phyloP scores from a whole-genome alignment of 2,113 vertebrate species.

The Oryzias celebensis region DNA sequence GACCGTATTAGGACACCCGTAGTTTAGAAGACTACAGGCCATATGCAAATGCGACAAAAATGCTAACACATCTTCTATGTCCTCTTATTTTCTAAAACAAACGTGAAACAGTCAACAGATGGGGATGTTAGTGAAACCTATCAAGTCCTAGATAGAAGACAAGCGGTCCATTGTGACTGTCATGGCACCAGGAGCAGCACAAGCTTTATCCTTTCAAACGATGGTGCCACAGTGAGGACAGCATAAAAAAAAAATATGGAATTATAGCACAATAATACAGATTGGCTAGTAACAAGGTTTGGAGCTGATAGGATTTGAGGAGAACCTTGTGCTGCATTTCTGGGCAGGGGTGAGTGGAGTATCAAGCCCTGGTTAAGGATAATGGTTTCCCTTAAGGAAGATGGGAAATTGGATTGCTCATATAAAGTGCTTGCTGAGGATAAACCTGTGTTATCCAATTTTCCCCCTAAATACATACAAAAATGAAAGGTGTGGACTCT shows the following conservation, averaged over 20 bases:
- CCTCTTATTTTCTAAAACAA: no score
- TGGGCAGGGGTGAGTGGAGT: conserved; percentile 77
- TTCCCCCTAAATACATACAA: conserved; percentile 79
- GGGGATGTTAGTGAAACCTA: conserved; percentile 40
- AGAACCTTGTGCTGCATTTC: conserved; percentile 74
- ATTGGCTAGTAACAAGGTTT: conserved; percentile 83
- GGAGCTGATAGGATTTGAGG: conserved; percentile 79
- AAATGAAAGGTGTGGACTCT: conserved; percentile 73
- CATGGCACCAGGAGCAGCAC: conserved; percentile 63
- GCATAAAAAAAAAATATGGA: conserved; percentile 67
- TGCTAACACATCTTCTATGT: no score
- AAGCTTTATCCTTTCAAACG: conserved; percentile 66
- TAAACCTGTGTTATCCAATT: conserved; percentile 86
- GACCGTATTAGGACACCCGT: no score
- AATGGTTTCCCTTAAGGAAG: conserved; percentile 82
- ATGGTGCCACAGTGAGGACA: conserved; percentile 73
- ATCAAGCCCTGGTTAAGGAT: conserved; percentile 80
- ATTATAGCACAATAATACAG: conserved; percentile 83
- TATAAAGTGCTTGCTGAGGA: conserved; percentile 83
- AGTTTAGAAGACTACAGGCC: no score
- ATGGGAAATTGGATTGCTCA: conserved; percentile 86
- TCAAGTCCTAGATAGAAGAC: conserved; percentile 59
- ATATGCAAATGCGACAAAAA: no score
- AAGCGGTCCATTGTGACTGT: conserved; percentile 61
- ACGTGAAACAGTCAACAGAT: neutral